A percentile compares a stretch with the other conserved stretches of the same genome.
Conservation (phyloP, 2,113 vertebrate species). For the Gnathonemus echidnorhynchus region DNA sequence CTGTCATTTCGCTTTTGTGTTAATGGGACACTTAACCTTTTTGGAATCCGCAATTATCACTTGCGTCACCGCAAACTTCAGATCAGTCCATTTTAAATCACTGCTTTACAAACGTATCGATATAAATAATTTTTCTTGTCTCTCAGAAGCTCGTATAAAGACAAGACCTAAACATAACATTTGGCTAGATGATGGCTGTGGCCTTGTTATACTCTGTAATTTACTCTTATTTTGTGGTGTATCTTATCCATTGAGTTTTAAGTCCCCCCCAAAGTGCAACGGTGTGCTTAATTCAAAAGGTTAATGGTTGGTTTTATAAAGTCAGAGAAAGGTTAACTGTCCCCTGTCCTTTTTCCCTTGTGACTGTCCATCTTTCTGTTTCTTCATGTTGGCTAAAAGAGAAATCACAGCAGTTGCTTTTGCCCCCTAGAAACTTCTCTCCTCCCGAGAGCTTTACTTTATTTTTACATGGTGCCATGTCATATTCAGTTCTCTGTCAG, state of each 20-base stretch:
- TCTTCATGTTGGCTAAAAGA: background rate
- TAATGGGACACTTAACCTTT: conserved; percentile 60
- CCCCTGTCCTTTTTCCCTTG: conserved; percentile 6
- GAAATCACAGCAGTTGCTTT: conserved; percentile 18
- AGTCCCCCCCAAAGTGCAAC: background rate
- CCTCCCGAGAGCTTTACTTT: conserved; percentile 29
- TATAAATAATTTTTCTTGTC: background rate
- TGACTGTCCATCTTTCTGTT: conserved; percentile 2
- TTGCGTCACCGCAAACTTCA: background rate
- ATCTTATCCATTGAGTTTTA: background rate
- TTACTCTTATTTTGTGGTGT: background rate
- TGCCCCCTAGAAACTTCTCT: background rate
- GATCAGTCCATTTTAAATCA: background rate
- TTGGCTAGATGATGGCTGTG: background rate
- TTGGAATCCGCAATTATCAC: conserved; percentile 31
- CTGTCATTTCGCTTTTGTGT: conserved; percentile 31
- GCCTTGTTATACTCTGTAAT: background rate
- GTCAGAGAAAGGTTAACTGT: conserved; percentile 14
- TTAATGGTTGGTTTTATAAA: background rate
- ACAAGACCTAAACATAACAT: background rate
- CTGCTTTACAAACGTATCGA: background rate
- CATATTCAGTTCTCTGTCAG: conserved; percentile 9
- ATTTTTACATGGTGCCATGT: conserved; percentile 39
- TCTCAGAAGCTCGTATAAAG: background rate
- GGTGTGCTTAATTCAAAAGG: background rate